Percentiles rank a stretch among this genome's conserved stretches.
These are phyloP conservation scores for Arrhamphus sclerolepis DNA, from an alignment of 2,797 vertebrate species.

Conservation along the genomic window DNA sequence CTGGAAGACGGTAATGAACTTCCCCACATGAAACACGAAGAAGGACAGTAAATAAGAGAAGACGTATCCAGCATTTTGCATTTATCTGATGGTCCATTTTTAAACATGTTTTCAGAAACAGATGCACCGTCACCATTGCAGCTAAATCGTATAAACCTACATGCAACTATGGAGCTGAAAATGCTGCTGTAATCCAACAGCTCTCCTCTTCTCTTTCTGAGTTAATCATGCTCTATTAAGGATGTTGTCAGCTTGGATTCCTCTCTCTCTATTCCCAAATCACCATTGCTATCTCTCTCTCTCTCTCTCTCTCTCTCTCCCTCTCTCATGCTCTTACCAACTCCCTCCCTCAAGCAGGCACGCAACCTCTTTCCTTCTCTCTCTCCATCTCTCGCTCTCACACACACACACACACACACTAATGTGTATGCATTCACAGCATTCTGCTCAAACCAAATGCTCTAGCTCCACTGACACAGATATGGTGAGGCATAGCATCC, in stretches of 20 bases:
- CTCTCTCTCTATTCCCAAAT: constrained; percentile 47
- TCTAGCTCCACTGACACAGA: constrained; percentile 70
- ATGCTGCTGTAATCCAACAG: constrained; percentile 42
- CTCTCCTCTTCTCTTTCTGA: constrained; percentile 48
- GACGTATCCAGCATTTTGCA: constrained; percentile 31
- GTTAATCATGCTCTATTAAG: constrained; percentile 70
- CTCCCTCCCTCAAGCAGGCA: constrained; percentile 15
- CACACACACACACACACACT: constrained; percentile 24
- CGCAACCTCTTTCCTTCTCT: constrained; percentile 3
- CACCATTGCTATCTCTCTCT: constrained; percentile 14
- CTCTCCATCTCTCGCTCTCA: too few relatives aligned
- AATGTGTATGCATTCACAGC: constrained; percentile 45
- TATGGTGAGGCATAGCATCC: constrained; percentile 41
- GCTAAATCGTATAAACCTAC: constrained; percentile 21
- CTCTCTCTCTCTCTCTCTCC: constrained; percentile 16
- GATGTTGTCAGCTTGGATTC: constrained; percentile 64
- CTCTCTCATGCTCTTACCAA: constrained; percentile 10
- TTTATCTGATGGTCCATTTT: constrained; percentile 33
- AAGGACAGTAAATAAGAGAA: constrained; percentile 40
- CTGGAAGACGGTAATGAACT: constrained; percentile 77
- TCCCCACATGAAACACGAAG: constrained; percentile 61
- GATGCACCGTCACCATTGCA: constrained; percentile 28
- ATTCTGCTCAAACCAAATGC: constrained; percentile 50
- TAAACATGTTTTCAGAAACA: constrained; percentile 19
- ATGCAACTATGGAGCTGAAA: constrained; percentile 33